Conservation (phyloP, 2,797 vertebrate genomes). For the Clangula hyemalis region DNA sequence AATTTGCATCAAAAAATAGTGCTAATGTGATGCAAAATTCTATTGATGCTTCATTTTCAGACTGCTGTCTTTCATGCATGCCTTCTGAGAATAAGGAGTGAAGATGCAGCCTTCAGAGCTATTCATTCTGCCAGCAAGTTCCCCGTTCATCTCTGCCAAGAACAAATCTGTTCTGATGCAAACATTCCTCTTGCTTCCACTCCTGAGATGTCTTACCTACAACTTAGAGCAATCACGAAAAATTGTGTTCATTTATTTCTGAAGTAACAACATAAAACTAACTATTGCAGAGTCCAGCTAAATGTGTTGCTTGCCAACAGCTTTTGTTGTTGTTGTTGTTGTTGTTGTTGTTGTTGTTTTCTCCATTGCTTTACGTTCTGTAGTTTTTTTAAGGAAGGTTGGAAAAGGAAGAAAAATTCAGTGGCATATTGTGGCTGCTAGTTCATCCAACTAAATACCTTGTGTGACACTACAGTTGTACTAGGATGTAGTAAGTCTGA, state of each 20-base stretch:
- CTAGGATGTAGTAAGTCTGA: neutral
- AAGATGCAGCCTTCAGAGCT: neutral
- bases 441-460: neutral
- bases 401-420: neutral
- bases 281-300: neutral
- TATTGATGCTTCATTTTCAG: neutral
- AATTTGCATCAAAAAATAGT: neutral
- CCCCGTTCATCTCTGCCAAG: neutral
- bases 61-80: neutral
- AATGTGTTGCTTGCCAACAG: neutral
- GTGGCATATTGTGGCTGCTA: neutral
- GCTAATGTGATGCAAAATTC: neutral
- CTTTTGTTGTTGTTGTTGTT: too few relatives aligned
- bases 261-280: neutral
- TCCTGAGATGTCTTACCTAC: neutral
- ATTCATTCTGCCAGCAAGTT: neutral
- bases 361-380: neutral
- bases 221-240: neutral
- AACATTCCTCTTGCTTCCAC: neutral
- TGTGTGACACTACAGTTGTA: neutral
- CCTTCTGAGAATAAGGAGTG: neutral
- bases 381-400: neutral
- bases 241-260: neutral
- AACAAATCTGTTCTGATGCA: neutral
- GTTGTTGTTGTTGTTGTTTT: too few relatives aligned